Percentiles rank a stretch among this genome's conserved stretches.
Evolutionary conservation across 1,140 invertebrate species (phyloP).

Genomic region (Conus betulinus): DNA sequence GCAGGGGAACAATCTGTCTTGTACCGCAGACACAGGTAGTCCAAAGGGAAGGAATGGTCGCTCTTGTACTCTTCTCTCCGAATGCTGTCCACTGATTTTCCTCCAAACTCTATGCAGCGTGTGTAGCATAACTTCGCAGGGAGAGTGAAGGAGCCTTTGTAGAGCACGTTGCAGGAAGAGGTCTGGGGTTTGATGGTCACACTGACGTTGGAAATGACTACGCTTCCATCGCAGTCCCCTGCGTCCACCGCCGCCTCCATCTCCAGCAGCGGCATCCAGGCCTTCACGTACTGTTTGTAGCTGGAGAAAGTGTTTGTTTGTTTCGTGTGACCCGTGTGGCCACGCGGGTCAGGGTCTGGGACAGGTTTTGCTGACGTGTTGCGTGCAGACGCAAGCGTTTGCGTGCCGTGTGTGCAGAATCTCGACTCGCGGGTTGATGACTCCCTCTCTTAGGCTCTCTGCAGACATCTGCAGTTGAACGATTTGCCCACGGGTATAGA

Average conservation of each 20-base stretch:
- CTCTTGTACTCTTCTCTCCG: background rate
- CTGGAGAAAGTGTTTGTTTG: background rate
- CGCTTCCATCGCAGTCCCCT: constrained; percentile 24
- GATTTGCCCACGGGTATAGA: constrained; percentile 42
- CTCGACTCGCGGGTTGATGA: constrained; percentile 42
- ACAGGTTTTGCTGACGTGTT: constrained; percentile 51
- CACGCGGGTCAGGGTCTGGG: constrained; percentile 31
- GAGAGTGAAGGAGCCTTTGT: constrained; percentile 40
- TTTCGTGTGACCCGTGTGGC: constrained; percentile 22
- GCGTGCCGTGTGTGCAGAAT: constrained; percentile 44
- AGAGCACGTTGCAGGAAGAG: background rate
- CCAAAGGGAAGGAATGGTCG: background rate
- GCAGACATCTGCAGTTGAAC: constrained; percentile 47
- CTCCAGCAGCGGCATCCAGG: constrained; percentile 49
- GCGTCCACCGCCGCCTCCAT: constrained; percentile 52
- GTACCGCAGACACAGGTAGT: constrained; percentile 37
- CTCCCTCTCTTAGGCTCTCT: constrained; percentile 43
- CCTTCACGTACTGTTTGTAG: constrained; percentile 42
- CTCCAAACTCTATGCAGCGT: constrained; percentile 47
- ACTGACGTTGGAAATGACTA: constrained; percentile 37
- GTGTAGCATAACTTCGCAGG: constrained; percentile 32
- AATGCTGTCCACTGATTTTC: constrained; percentile 30
- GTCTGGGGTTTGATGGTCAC: background rate
- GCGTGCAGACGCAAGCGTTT: constrained; percentile 50
- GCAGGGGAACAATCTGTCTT: background rate